Evolutionary conservation across 2,888 invertebrate genomes (phyloP), one percentile per base, ranked within the genome.

Genomic region (Ophraella communa): DNA sequence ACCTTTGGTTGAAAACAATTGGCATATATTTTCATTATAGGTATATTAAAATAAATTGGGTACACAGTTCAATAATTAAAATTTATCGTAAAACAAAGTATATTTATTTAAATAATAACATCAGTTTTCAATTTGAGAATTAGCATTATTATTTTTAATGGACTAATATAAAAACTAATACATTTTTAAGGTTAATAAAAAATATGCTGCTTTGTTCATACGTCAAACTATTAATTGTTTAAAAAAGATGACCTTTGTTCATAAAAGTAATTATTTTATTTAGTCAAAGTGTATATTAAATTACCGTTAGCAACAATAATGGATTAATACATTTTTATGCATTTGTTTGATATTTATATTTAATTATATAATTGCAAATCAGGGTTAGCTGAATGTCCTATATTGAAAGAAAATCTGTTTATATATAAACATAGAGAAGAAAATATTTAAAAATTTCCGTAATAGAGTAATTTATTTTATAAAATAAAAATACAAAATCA

Each of bases 21-120:
- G 20, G 17, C 52, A 60, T 64, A 60, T 44, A 56, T 64, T 60
- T 64, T 52, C 24, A n/a, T n/a, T n/a, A n/a, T n/a, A 53, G 52
- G 56, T 60, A 64, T 54, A 39, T 39, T 21, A 52, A 20, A 54
- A 39, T 47, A 60, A 57, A 58, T 57, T 58, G 54, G 58, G 65
- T 61, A 55, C 65, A 65, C 49, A 58, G 65, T 62, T 21, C 58
- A 49, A 58, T 62, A 58, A 65, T 65, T 62, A 65, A 45, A 58
- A 65, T 53, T 62, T 65, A 62, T 62, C 65, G 30, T 58, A 65
- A 52, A 57, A 57, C 54, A 54, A 57, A 59, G 45, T 62, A 65
- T 65, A 54, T 65, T 66, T 63, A 66, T 66, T 63, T 63, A 56
- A 66, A 66, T 66, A 66, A 58, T 42, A 66, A 66, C 66, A 66